Base-by-base conservation (phyloP, 1,140 invertebrate species). In the Sminthurinus signatus region DNA sequence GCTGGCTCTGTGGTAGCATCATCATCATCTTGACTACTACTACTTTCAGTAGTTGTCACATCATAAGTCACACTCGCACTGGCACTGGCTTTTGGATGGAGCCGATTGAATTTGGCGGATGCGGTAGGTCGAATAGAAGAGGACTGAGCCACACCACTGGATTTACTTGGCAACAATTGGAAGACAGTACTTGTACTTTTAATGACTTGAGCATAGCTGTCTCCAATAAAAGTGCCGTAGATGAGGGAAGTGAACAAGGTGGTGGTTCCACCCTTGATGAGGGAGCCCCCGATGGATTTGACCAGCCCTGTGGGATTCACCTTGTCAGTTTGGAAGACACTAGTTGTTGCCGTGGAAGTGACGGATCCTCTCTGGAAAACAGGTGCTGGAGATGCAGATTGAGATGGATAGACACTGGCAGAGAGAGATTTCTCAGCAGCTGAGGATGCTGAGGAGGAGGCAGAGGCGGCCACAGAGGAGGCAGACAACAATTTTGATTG, bases 201-300 rank as follows among this genome's bases (percentile, higher is more conserved):
- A 51, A 80, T 77, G 17, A 81, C 70, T 69, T 81, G 80, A 28
- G 80, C 78, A 68, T 81, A 81, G 56, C 77, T 78, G n/a, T 75
- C 75, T 60, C 78, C 74, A 54, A 80, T 77, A 43, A 76, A 78
- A 4, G 80, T 81, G 10, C 80, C 80, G 67, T 77, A 78, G n/a
- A 81, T 74, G 14, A 80, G 75, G 0, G 80, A 80, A 1, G 79
- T 81, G 61, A 78, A 79, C 12, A 78, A 68, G 0, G 79, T 81
- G 0, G 80, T 80, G 5, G 76, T 80, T 17, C 75, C 75, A 62
- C 80, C 74, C 15, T 46, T 28, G 5, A 76, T 75, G 64, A 76
- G 70, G 1, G 77, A 77, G 17, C 80, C 79, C 27, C 74, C 78
- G 51, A 81, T 78, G 1, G 79, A 80, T 56, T 76, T 80, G 8